Evolutionary conservation across 2,113 vertebrate species (phyloP).

Genomic region (Sebastes fasciatus): DNA sequence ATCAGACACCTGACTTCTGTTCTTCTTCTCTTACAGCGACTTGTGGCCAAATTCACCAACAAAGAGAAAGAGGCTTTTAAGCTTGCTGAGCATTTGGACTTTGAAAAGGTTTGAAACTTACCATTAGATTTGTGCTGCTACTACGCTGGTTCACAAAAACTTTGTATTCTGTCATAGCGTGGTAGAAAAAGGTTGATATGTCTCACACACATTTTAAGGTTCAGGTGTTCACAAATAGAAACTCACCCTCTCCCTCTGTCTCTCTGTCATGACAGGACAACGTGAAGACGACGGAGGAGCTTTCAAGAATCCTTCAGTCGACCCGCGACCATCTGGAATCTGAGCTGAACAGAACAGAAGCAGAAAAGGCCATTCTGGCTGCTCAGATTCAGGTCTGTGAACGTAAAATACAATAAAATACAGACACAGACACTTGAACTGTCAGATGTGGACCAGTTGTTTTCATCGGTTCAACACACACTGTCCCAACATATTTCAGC

Average conservation of each 20-base stretch:
- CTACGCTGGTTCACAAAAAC: neutral
- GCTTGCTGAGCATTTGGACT: constrained; percentile 85
- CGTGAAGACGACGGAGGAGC: constrained; percentile 83
- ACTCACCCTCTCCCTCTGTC: neutral
- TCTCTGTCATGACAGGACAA: constrained; percentile 83
- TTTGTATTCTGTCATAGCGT: neutral
- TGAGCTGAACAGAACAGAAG: constrained; percentile 87
- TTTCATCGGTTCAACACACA: neutral
- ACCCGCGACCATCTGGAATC: constrained; percentile 87
- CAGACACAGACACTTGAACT: neutral
- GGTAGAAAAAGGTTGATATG: neutral
- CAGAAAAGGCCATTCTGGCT: constrained; percentile 85
- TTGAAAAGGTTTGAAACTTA: constrained; percentile 87
- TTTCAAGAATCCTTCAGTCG: constrained; percentile 88
- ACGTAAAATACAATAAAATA: neutral
- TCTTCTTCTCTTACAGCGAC: constrained; percentile 82
- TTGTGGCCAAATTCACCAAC: constrained; percentile 86
- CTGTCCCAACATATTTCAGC: neutral
- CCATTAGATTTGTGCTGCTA: neutral
- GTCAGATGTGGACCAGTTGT: neutral
- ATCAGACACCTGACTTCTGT: neutral
- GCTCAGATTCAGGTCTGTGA: constrained; percentile 87
- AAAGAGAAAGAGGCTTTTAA: constrained; percentile 87
- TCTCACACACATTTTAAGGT: neutral
- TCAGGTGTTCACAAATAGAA: neutral